Base-by-base conservation (phyloP, 2,113 vertebrate species). In the Pseudopipra pipra region DNA sequence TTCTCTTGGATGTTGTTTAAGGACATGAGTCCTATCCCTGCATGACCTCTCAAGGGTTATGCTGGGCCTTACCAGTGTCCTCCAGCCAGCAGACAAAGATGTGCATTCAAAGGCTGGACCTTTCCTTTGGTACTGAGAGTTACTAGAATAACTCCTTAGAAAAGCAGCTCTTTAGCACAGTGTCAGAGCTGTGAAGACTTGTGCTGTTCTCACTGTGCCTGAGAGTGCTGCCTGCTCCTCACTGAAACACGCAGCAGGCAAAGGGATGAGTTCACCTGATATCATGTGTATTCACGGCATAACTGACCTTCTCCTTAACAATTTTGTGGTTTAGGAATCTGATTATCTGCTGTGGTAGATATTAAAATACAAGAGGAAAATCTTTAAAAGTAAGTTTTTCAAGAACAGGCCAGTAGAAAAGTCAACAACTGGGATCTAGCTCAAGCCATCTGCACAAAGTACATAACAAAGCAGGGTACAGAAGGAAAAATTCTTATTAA, bases 191-290 rank as follows among this genome's bases (percentile, higher is more conserved):
- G 30, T 46, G 75, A 47, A 56, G 30, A 6, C 16, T 65, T 68
- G 27, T 1, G 8, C 20, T 66, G 9, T 49, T 54, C 41, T 61
- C 20, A 1, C 24, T 35, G n/a, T 35, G 41, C 65, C 39, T 13
- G 55, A 31, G 30, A 31, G 30, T 11, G 15, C 41, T 77, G 14
- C 18, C 35, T 56, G 41, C 49, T 65, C 35, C 82, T 62, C 55
- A 8, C 43, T 51, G 51, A 39, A 72, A 46, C 0, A 0, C 0
- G 0, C 31, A 46, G 51, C 37, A 35, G 59, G 21, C 5, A 20
- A 49, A 56, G 22, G 44, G 33, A n/a, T 43, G 1, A 22, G 58
- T 74, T 44, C 54, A 49, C 16, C 6, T 11, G 3, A 9, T 31
- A 22, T 7, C 30, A 2, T 8, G 5, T 25, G 12, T 41, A 4